A percentile compares a stretch with the other conserved stretches of the same genome.
Evolutionary conservation across 2,797 vertebrate species (phyloP).

Genomic region (Calcarius lapponicus): DNA sequence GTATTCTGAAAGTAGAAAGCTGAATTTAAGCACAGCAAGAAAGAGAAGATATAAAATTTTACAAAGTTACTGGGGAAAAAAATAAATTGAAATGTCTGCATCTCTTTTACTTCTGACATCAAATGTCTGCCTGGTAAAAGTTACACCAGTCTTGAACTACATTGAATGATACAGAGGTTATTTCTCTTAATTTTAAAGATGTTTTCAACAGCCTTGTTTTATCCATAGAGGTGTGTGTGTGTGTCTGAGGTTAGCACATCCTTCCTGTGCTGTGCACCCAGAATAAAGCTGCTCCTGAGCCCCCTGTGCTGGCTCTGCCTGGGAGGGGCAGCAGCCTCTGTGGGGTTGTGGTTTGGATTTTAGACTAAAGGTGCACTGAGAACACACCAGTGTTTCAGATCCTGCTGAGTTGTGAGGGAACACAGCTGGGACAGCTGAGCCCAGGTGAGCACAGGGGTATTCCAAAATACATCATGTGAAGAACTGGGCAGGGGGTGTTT

Average conservation of each 20-base stretch:
- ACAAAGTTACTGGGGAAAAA: not conserved
- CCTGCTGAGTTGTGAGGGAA: not conserved
- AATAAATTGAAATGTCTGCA: not conserved
- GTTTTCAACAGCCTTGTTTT: not conserved
- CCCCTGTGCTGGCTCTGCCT: too few species aligned
- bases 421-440: not conserved
- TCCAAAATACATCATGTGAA: rapidly evolving
- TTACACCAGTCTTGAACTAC: not conserved
- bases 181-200: not conserved
- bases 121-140: not conserved
- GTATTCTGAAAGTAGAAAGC: not conserved
- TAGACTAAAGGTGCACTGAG: not conserved
- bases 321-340: rapidly evolving
- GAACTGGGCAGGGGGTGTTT: not conserved
- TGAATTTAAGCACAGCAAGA: not conserved
- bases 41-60: not conserved
- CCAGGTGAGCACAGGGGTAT: not conserved
- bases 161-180: not conserved
- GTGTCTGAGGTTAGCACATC: not conserved
- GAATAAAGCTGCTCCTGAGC: not conserved
- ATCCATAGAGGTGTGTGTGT: too few species aligned
- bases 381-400: not conserved
- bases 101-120: not conserved
- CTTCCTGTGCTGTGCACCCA: not conserved
- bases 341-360: not conserved